These are phyloP conservation scores for Argynnis bischoffii DNA, from an alignment of 2,888 invertebrate species.

Conservation along the genomic window DNA sequence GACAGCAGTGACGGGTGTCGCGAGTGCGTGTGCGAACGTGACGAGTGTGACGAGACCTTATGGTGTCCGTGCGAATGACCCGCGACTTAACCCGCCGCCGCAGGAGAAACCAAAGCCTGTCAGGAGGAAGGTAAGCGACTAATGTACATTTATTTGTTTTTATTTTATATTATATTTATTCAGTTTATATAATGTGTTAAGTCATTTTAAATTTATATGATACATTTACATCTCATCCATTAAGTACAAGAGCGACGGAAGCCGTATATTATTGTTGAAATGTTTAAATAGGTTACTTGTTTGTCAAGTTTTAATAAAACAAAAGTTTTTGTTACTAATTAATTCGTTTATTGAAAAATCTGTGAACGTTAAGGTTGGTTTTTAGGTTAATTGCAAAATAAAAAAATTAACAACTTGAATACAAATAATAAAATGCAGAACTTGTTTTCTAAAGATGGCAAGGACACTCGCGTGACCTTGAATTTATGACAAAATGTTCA, in stretches of 20 bases:
- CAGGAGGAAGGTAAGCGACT: slow-evolving; percentile 74
- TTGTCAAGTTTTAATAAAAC: not conserved
- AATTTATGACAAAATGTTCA: slow-evolving; percentile 15
- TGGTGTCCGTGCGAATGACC: slow-evolving; percentile 56
- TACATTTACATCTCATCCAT: too few species aligned
- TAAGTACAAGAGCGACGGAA: too few species aligned
- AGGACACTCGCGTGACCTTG: slow-evolving; percentile 28
- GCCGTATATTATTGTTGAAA: too few species aligned
- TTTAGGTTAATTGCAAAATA: slow-evolving; percentile 7
- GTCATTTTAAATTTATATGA: too few species aligned
- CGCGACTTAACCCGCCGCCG: slow-evolving; percentile 74
- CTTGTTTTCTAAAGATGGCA: slow-evolving; percentile 29
- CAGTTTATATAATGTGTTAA: too few species aligned
- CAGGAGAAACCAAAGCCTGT: slow-evolving; percentile 76
- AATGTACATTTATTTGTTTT: not conserved
- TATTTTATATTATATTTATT: too few species aligned
- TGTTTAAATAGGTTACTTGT: too few species aligned
- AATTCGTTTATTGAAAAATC: not conserved
- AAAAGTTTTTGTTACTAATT: not conserved
- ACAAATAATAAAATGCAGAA: slow-evolving; percentile 18
- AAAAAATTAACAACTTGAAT: not conserved
- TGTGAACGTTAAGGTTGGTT: slow-evolving; percentile 9
- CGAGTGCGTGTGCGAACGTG: slow-evolving; percentile 19
- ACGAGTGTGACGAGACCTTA: slow-evolving; percentile 45
- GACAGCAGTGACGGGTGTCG: slow-evolving; percentile 23